A percentile compares a stretch with the other conserved stretches of the same genome.
Evolutionary conservation across 2,797 vertebrate genomes (phyloP).

Genomic region (Rhabdophis nuchalis): DNA sequence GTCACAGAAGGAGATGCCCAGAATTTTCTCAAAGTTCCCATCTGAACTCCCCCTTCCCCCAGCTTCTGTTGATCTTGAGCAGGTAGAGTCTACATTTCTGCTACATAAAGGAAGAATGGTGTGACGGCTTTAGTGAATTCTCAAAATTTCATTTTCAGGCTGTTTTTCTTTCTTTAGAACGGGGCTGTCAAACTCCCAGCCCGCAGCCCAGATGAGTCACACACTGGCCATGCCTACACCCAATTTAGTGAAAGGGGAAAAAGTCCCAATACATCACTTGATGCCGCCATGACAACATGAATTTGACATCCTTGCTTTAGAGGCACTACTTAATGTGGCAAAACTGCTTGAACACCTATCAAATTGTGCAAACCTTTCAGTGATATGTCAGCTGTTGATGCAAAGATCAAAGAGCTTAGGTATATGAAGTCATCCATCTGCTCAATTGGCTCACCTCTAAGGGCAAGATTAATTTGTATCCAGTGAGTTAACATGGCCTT

Average conservation of each 20-base stretch:
- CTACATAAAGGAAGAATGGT: neutral
- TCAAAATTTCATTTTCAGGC: neutral
- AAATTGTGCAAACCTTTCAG: neutral
- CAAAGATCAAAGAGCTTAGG: neutral
- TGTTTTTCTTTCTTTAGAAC: neutral
- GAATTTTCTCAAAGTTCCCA: neutral
- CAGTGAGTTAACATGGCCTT: neutral
- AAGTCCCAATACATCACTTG: no score
- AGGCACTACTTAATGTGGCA: neutral
- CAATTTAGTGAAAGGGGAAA: no score
- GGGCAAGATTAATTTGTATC: neutral
- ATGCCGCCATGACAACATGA: no score
- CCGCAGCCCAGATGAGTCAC: no score
- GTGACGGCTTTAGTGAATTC: neutral
- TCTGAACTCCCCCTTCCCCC: neutral
- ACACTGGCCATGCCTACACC: no score
- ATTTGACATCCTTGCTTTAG: no score
- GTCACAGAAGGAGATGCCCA: neutral
- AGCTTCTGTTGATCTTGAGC: neutral
- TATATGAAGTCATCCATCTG: neutral
- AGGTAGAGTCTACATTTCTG: neutral
- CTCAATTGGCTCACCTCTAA: neutral
- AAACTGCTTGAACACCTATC: neutral
- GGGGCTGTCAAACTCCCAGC: no score
- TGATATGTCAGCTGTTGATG: neutral